phyloP scores from a whole-genome alignment of 92 coral and sea anemone species.

The Phymanthus crucifer region DNA sequence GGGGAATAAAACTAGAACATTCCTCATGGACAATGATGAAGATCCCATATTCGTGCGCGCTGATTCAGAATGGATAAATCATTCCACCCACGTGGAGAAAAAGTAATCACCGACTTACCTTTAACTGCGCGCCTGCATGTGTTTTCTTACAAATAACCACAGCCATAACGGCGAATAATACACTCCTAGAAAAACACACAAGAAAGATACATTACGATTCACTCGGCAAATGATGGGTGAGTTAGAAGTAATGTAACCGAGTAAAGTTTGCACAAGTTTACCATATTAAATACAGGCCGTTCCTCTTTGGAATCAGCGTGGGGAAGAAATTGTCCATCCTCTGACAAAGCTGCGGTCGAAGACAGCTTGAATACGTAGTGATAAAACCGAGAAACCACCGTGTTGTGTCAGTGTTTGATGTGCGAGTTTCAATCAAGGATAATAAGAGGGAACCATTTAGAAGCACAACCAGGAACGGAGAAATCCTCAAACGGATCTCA shows the following conservation, averaged over 20 bases:
- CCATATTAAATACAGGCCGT: constrained; percentile 19
- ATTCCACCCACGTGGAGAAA: constrained; percentile 6
- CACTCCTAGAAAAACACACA: background rate
- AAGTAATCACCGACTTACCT: background rate
- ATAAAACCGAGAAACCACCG: background rate
- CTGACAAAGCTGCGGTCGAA: constrained; percentile 7
- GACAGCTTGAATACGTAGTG: background rate
- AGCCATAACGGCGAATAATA: background rate
- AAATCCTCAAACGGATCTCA: constrained; percentile 11
- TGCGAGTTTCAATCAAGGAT: constrained; percentile 5
- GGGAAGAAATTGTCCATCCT: background rate
- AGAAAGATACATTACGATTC: background rate
- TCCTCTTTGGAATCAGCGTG: background rate
- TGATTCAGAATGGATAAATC: background rate
- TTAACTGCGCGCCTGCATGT: background rate
- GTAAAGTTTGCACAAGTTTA: background rate
- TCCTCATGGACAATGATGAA: background rate
- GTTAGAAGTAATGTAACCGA: background rate
- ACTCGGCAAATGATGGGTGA: background rate
- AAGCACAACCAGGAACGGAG: background rate
- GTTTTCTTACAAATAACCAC: constrained; percentile 1
- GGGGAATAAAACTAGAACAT: background rate
- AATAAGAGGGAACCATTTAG: background rate
- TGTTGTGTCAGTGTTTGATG: background rate
- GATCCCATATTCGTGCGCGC: background rate